Evolutionary conservation across 2,113 vertebrate species (phyloP).

Genomic region (Cnemophilus loriae): DNA sequence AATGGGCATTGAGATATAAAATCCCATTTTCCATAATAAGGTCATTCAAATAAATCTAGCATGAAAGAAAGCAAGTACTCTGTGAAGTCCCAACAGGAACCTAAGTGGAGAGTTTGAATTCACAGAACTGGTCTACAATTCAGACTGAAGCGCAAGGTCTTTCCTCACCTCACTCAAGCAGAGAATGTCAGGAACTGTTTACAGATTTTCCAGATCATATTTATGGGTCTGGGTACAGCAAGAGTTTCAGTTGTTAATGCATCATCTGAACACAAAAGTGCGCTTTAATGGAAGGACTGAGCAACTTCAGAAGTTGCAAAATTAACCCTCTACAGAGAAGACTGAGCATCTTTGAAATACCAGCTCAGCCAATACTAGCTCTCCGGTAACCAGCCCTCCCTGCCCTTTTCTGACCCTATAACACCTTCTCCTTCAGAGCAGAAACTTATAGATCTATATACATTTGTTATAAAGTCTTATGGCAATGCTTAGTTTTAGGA

Average conservation of each 20-base stretch:
- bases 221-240: not conserved
- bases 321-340: not conserved
- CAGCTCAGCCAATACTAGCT: not conserved
- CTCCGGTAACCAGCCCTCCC: not conserved
- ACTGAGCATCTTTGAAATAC: not conserved
- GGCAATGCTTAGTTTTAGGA: not conserved
- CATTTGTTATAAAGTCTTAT: not conserved
- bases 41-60: slow-evolving; percentile 60
- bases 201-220: not conserved
- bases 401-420: not conserved
- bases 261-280: not conserved
- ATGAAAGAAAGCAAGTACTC: slow-evolving; percentile 46
- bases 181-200: not conserved
- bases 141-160: not conserved
- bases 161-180: not conserved
- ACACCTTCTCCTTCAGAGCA: not conserved
- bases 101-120: slow-evolving; percentile 22
- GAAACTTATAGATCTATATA: not conserved
- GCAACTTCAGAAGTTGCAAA: not conserved
- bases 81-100: slow-evolving; percentile 50
- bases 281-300: not conserved
- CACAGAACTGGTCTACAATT: not conserved
- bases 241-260: not conserved
- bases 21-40: slow-evolving; percentile 50
- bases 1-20: slow-evolving; percentile 57